These are phyloP conservation scores for Syndactyla subalaris DNA, from an alignment of 2,797 vertebrate species.

Conservation along the genomic window DNA sequence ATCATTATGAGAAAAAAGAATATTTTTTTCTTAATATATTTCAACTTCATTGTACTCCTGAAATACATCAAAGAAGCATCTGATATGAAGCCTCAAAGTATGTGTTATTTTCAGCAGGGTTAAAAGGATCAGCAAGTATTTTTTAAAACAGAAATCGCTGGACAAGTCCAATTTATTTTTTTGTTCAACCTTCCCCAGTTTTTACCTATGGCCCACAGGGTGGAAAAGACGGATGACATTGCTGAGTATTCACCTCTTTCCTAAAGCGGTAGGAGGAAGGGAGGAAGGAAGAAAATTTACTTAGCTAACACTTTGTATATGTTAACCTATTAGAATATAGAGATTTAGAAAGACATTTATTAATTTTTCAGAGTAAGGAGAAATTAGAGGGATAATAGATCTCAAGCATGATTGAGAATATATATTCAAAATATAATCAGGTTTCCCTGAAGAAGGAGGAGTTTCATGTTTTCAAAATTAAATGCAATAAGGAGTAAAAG, in stretches of 20 bases:
- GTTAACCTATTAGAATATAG: not conserved
- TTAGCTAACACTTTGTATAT: not conserved
- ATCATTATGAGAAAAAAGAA: not conserved
- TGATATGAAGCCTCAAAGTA: not conserved
- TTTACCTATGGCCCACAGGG: not conserved
- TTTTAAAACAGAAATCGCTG: not conserved
- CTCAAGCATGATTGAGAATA: not conserved
- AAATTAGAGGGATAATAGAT: not conserved
- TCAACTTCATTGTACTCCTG: not conserved
- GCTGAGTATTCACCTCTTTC: not conserved
- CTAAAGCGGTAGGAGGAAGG: not conserved
- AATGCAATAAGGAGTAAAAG: not conserved
- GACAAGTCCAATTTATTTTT: not conserved
- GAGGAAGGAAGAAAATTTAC: not conserved
- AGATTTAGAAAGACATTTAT: not conserved
- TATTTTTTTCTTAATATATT: not conserved
- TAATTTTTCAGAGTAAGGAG: not conserved
- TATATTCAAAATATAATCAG: not conserved
- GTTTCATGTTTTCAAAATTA: not conserved
- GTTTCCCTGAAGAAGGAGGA: not conserved
- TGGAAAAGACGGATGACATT: not conserved
- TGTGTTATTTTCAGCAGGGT: not conserved
- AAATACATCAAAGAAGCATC: not conserved
- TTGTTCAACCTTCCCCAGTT: not conserved
- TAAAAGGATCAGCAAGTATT: slow-evolving; percentile 6